These are phyloP conservation scores for Porites cylindrica DNA, from an alignment of 92 coral and sea anemone genomes.

Conservation along the genomic window DNA sequence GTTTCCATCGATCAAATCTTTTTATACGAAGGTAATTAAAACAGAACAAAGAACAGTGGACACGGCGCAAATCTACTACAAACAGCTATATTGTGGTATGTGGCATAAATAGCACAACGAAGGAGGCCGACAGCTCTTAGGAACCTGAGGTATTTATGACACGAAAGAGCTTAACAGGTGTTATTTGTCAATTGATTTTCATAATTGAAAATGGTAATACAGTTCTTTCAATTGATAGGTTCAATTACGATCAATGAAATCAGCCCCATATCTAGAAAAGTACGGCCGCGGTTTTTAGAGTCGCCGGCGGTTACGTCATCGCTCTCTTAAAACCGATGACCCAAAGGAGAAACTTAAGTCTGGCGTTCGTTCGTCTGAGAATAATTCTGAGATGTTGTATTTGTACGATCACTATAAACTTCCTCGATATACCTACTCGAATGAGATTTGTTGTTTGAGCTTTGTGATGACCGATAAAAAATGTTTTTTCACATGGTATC, in stretches of 20 bases:
- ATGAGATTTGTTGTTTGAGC: background rate
- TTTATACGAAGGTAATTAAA: slow-evolving; percentile 35
- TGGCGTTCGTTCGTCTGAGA: background rate
- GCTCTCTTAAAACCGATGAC: background rate
- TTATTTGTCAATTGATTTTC: slow-evolving; percentile 38
- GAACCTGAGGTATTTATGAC: slow-evolving; percentile 15
- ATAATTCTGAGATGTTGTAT: background rate
- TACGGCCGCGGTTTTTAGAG: background rate
- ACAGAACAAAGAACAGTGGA: slow-evolving; percentile 31
- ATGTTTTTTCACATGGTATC: slow-evolving; percentile 33
- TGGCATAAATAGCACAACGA: slow-evolving; percentile 15
- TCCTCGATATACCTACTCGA: background rate
- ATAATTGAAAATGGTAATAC: slow-evolving; percentile 37
- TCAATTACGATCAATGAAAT: slow-evolving; percentile 27
- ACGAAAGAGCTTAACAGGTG: slow-evolving; percentile 41
- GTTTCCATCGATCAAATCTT: slow-evolving; percentile 19
- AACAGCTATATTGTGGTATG: slow-evolving; percentile 43
- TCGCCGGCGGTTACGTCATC: background rate
- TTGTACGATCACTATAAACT: background rate
- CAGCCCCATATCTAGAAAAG: background rate
- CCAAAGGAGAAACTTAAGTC: background rate
- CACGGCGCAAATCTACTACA: slow-evolving; percentile 25
- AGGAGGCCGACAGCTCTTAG: slow-evolving; percentile 1
- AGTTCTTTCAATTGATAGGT: slow-evolving; percentile 28
- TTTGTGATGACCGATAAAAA: slow-evolving; percentile 2